These are phyloP conservation scores for Agrotis puta DNA, from an alignment of 2,888 invertebrate species.

Conservation along the genomic window DNA sequence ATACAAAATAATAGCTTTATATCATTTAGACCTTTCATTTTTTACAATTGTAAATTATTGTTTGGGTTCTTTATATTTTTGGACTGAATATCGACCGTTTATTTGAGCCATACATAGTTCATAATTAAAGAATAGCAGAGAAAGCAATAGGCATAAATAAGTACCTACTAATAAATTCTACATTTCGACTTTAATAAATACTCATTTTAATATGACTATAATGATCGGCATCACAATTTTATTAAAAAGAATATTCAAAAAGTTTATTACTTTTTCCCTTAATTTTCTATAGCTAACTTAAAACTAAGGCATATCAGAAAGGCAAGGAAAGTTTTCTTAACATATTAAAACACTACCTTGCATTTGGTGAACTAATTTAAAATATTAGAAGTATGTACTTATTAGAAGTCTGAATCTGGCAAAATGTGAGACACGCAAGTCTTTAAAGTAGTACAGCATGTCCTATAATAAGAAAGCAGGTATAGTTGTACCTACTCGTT, in stretches of 20 bases:
- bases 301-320: neutral
- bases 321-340: conserved; percentile 43
- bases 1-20: neutral
- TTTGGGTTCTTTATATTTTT: neutral
- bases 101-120: conserved; percentile 1
- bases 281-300: conserved; percentile 10
- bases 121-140: conserved; percentile 38
- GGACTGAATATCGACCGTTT: neutral
- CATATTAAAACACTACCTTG: conserved; percentile 47
- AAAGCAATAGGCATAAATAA: conserved; percentile 26
- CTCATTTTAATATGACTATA: conserved; percentile 29
- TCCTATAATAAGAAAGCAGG: neutral
- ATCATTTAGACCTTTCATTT: neutral
- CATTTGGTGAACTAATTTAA: conserved; percentile 45
- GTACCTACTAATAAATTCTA: conserved; percentile 7
- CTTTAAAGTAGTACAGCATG: neutral
- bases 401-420: conserved; percentile 32
- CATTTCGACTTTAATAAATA: conserved; percentile 13
- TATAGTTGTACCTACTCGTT: conserved; percentile 9
- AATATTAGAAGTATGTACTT: neutral
- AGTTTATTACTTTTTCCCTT: neutral
- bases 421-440: conserved; percentile 16
- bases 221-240: conserved; percentile 6
- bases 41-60: neutral
- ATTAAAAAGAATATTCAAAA: conserved; percentile 31